Conservation (phyloP, 2,797 vertebrate species). For the Esox masquinongy region DNA sequence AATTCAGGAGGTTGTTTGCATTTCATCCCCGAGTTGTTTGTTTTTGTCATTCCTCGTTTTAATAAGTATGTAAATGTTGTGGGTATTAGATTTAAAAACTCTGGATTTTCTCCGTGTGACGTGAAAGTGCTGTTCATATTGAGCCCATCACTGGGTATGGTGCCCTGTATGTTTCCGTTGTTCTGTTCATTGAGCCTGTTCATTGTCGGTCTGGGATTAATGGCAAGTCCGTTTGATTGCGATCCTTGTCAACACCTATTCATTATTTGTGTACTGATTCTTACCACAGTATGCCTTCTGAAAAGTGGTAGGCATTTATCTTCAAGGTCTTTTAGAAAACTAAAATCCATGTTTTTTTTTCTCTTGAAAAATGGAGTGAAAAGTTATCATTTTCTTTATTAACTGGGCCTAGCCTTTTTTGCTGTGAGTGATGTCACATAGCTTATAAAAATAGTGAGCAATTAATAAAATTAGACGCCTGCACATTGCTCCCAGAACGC, state of each 20-base stretch:
- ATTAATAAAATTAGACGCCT: background rate
- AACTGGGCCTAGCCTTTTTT: background rate
- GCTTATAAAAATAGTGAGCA: background rate
- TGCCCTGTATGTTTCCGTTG: slow-evolving; percentile 12
- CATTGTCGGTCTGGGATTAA: background rate
- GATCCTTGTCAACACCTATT: background rate
- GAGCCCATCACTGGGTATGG: slow-evolving; percentile 16
- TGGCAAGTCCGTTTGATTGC: background rate
- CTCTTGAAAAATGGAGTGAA: background rate
- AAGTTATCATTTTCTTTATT: background rate
- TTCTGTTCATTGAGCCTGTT: slow-evolving; percentile 21
- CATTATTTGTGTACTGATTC: background rate
- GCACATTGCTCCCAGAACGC: background rate
- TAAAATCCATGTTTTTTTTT: background rate
- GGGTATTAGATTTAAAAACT: slow-evolving; percentile 5
- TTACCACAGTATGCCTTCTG: background rate
- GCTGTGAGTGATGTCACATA: background rate
- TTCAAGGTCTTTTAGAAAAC: background rate
- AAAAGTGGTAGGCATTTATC: background rate
- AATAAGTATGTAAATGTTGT: slow-evolving; percentile 15
- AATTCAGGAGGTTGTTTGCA: slow-evolving; percentile 28
- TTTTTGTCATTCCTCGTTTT: slow-evolving; percentile 32
- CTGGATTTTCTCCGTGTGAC: slow-evolving; percentile 1
- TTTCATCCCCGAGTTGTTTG: slow-evolving; percentile 22
- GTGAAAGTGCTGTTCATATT: background rate